Evolutionary conservation across 2,113 vertebrate genomes (phyloP).

Genomic region (Rhinolophus sinicus): DNA sequence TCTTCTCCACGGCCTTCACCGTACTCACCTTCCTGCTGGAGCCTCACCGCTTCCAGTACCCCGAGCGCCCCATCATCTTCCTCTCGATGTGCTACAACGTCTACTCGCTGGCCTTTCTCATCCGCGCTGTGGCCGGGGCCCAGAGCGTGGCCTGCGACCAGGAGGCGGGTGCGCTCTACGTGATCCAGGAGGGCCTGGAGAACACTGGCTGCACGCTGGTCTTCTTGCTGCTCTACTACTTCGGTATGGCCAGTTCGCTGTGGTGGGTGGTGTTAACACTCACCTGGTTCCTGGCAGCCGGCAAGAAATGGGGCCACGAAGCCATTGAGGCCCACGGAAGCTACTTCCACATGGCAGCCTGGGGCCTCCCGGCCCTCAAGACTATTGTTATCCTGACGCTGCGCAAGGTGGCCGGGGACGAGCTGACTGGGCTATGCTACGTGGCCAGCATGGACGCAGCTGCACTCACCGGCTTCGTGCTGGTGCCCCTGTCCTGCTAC

Average conservation of each 20-base stretch:
- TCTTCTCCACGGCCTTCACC: constrained; percentile 96
- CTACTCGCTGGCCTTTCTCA: constrained; percentile 97
- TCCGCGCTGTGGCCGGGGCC: constrained; percentile 93
- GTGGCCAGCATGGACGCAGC: constrained; percentile 94
- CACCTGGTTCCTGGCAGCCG: constrained; percentile 98
- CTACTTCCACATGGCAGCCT: constrained; percentile 98
- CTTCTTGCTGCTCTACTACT: constrained; percentile 98
- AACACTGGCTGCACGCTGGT: constrained; percentile 97
- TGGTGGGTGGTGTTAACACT: constrained; percentile 99
- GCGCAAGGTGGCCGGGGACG: constrained; percentile 96
- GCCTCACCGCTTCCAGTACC: constrained; percentile 98
- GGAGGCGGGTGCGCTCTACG: constrained; percentile 93
- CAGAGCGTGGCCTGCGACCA: constrained; percentile 97
- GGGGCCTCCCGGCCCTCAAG: constrained; percentile 97
- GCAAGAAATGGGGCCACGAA: constrained; percentile 99
- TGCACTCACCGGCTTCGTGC: constrained; percentile 94
- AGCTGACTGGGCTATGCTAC: constrained; percentile 97
- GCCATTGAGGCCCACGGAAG: constrained; percentile 98
- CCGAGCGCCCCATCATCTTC: constrained; percentile 98
- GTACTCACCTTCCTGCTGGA: constrained; percentile 98
- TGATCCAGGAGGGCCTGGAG: constrained; percentile 98
- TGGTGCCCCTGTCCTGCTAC: constrained; percentile 96
- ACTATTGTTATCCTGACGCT: constrained; percentile 97
- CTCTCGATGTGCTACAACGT: constrained; percentile 99
- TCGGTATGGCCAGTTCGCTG: constrained; percentile 98